Base-by-base conservation (phyloP, 2,888 invertebrate genomes). In the Drosophila greeni region DNA sequence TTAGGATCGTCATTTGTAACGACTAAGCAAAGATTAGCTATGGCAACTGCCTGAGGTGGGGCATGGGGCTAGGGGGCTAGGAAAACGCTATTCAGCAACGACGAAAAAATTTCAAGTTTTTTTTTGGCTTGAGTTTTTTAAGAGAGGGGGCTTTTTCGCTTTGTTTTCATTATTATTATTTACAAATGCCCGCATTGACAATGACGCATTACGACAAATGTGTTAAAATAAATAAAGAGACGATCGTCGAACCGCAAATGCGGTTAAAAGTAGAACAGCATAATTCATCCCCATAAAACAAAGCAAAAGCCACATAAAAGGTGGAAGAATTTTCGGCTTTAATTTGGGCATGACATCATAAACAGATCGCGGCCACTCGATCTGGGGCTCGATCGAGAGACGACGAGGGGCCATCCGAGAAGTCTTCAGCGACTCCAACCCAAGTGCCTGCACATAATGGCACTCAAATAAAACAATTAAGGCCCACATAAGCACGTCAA, bases 381-480 rank as follows among this genome's bases (percentile, higher is more conserved):
- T 73, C 70, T 37, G 5, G 5, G 11, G 65, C 67, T 66, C 70
- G n/a, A 66, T 26, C 26, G 26, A 26, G 26, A 26, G 23, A 23
- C 23, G 23, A 23, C 23, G 23, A 8, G 24, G 24, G 24, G 24
- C 24, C 24, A 26, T 56, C 56, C 62, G 18, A 51, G 45, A 45
- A 23, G 45, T 72, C 62, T 70, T 56, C 54, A 55, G 43, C 56
- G 51, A 52, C 57, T 52, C 53, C 20, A 39, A 9, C 2, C 76
- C 53, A 80, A 79, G 80, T 82, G 80, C 74, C 77, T 82, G 78
- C 81, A 73, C 77, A 79, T 83, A 82, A 79, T 82, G 83, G 81
- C 83, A 79, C 79, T 79, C 79, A 78, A 79, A 83, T 77, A 83
- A 79, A 83, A 79, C 79, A 79, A 79, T 79, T 79, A 79, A 81